Percentiles rank a stretch among this genome's conserved stretches.
Conservation (phyloP, 2,888 invertebrate genomes). For the Muscina levida region DNA sequence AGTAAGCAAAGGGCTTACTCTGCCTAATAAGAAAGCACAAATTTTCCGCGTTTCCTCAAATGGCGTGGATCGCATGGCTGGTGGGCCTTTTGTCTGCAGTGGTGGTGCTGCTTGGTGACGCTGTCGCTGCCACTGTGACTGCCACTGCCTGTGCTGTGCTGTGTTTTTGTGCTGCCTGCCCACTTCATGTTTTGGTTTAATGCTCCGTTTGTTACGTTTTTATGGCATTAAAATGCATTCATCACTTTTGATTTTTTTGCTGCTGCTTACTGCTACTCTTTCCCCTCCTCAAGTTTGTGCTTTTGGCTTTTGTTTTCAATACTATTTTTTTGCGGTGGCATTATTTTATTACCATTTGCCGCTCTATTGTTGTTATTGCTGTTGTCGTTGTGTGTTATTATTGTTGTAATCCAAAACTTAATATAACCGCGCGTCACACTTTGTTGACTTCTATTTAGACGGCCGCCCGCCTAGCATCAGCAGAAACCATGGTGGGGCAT, state of each 20-base stretch:
- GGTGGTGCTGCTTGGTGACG: not conserved
- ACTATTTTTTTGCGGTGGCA: conserved; percentile 58
- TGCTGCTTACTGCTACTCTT: not conserved
- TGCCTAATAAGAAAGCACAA: conserved; percentile 4
- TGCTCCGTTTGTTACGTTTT: conserved; percentile 57
- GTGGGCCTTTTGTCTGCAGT: not conserved
- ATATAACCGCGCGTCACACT: conserved; percentile 62
- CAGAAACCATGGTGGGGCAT: not conserved
- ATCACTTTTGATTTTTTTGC: conserved; percentile 62
- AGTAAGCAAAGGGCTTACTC: too few relatives aligned
- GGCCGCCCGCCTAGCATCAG: conserved; percentile 23
- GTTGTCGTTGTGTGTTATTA: not conserved
- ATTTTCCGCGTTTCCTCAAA: not conserved
- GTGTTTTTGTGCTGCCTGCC: conserved; percentile 48
- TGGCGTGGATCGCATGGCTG: not conserved
- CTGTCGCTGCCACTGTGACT: conserved; percentile 27
- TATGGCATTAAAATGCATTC: conserved; percentile 62
- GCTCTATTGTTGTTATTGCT: too few relatives aligned
- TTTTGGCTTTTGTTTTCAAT: conserved; percentile 33
- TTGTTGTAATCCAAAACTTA: conserved; percentile 50
- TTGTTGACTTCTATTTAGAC: conserved; percentile 63
- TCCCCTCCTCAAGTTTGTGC: conserved; percentile 8
- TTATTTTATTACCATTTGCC: conserved; percentile 45
- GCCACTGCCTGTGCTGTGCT: conserved; percentile 16
- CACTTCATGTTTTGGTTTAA: conserved; percentile 58